Conservation (phyloP, 2,113 vertebrate genomes). For the Eurypyga helias region DNA sequence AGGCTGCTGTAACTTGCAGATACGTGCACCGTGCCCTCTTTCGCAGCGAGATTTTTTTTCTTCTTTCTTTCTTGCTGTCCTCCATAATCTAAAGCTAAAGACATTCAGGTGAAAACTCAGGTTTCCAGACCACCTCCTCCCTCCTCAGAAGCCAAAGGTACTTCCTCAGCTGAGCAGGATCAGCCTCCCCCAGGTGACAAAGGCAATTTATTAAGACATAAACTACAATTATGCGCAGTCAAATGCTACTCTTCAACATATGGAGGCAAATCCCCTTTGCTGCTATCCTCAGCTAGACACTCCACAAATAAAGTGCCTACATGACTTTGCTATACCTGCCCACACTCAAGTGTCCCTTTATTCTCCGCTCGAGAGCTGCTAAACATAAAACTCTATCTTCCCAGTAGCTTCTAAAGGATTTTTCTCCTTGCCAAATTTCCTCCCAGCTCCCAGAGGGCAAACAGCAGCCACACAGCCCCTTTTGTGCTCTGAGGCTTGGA, state of each 20-base stretch:
- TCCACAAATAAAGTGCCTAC: neutral
- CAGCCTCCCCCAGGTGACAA: neutral
- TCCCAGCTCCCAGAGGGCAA: neutral
- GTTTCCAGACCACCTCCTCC: neutral
- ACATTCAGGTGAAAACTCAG: neutral
- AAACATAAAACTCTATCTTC: neutral
- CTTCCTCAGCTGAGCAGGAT: neutral
- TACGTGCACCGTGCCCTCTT: rapidly evolving
- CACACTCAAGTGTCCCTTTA: neutral
- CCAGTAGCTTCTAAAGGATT: neutral
- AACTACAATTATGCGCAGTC: neutral
- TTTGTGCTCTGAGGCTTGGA: neutral
- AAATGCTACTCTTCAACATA: neutral
- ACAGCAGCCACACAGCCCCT: conserved; percentile 33
- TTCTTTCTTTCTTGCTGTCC: neutral
- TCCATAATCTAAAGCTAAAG: neutral
- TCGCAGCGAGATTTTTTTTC: no score
- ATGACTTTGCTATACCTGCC: neutral
- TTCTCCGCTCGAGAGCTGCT: neutral
- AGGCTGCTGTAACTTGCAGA: neutral
- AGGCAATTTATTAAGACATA: neutral
- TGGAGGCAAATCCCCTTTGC: neutral
- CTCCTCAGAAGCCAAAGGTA: neutral
- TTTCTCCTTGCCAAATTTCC: conserved; percentile 28
- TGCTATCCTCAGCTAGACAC: neutral